Percentiles rank a stretch among this genome's conserved stretches.
Evolutionary conservation across 2,113 vertebrate species (phyloP).

Genomic region (Nothobranchius furzeri): DNA sequence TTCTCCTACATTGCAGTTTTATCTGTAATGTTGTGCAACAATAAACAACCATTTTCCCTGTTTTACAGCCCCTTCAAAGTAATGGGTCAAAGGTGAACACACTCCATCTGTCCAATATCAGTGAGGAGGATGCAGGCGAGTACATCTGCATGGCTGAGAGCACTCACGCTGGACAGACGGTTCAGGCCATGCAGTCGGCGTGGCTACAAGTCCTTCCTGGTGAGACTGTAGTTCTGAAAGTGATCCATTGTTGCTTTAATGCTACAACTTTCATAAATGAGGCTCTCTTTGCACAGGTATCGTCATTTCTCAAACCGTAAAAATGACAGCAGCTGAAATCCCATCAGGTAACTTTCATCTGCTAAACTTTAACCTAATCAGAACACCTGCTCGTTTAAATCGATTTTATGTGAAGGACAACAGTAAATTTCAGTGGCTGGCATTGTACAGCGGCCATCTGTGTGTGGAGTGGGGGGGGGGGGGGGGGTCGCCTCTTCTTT

Average conservation of each 20-base stretch:
- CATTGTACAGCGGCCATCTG: constrained; percentile 20
- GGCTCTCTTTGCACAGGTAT: constrained; percentile 36
- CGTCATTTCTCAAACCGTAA: constrained; percentile 38
- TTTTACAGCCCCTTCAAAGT: constrained; percentile 84
- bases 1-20: neutral
- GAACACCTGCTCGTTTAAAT: neutral
- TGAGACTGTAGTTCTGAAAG: constrained; percentile 42
- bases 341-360: constrained; percentile 49
- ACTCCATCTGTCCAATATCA: constrained; percentile 86
- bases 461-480: constrained; percentile 19
- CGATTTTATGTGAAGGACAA: neutral
- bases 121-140: constrained; percentile 88
- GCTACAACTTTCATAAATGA: neutral
- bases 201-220: constrained; percentile 92
- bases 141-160: constrained; percentile 92
- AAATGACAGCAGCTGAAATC: constrained; percentile 27
- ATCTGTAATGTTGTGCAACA: neutral
- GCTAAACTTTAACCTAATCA: neutral
- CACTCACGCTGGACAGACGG: constrained; percentile 80
- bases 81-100: constrained; percentile 89
- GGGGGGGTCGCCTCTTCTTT: constrained; percentile 7
- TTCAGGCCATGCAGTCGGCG: constrained; percentile 88
- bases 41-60: neutral
- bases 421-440: neutral
- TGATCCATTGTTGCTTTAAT: too few relatives aligned